phyloP scores from a whole-genome alignment of 2,888 invertebrate genomes.

The Crioceris asparagi region DNA sequence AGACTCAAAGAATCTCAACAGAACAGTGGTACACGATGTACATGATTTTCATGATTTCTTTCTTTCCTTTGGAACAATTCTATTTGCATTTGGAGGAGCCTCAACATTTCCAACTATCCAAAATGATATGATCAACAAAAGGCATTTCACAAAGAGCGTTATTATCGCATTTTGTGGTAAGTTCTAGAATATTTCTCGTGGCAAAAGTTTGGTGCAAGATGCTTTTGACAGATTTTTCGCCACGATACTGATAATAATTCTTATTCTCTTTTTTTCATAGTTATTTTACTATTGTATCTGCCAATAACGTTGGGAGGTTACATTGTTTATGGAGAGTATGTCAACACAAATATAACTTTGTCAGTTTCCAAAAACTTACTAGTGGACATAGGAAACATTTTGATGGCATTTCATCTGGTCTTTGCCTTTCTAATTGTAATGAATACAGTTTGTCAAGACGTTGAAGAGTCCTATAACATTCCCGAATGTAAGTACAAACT shows the following conservation, averaged over 20 bases:
- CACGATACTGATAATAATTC: no score
- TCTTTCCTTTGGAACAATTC: slow-evolving; percentile 56
- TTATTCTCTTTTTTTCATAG: slow-evolving; percentile 32
- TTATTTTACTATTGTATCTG: slow-evolving; percentile 46
- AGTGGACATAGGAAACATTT: slow-evolving; percentile 46
- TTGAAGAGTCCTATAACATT: slow-evolving; percentile 53
- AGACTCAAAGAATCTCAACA: slow-evolving; percentile 38
- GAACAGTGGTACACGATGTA: slow-evolving; percentile 39
- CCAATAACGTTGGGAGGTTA: slow-evolving; percentile 53
- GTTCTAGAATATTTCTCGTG: no score
- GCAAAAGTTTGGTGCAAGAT: no score
- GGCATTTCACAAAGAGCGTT: slow-evolving; percentile 53
- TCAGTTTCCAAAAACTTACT: slow-evolving; percentile 45
- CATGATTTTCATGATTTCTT: slow-evolving; percentile 55
- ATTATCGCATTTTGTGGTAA: slow-evolving; percentile 50
- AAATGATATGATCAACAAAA: slow-evolving; percentile 61
- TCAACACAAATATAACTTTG: slow-evolving; percentile 49
- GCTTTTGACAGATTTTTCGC: no score
- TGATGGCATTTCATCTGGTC: slow-evolving; percentile 55
- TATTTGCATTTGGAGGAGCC: slow-evolving; percentile 64
- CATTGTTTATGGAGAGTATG: slow-evolving; percentile 49
- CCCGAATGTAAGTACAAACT: slow-evolving; percentile 42
- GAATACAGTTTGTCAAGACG: slow-evolving; percentile 60
- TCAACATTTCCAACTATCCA: slow-evolving; percentile 70
- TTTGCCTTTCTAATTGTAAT: slow-evolving; percentile 58